Evolutionary conservation across 2,888 invertebrate species (phyloP), one percentile per base, ranked within the genome.

Genomic region (Mermis nigrescens): DNA sequence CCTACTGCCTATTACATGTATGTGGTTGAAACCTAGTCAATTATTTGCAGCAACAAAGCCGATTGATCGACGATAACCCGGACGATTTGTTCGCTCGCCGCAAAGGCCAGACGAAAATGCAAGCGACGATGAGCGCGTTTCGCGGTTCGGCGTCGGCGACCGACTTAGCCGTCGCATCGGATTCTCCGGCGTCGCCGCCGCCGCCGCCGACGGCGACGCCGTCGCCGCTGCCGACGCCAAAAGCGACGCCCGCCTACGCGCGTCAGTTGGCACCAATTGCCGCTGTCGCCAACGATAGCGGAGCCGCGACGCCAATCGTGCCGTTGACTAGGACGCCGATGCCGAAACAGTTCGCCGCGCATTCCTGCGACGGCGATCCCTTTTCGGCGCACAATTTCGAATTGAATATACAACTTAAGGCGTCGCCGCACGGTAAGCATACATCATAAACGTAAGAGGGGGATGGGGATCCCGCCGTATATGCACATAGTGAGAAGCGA

Each of bases 331-430:
- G 12, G 19, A 15, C 38, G 38, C 38, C 19, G 19, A 38, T 12
- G 19, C 38, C 38, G 38, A 15, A n/a, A n/a, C n/a, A n/a, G n/a
- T 19, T 38, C 38, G 38, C 38, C 38, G 38, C 38, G 38, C 38
- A 7, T 38, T 12, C 38, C 19, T 38, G 19, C 38, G 27, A 7
- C 12, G 22, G 79, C 61, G 80, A 80, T 67, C 72, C 81, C 65
- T 80, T 78, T 76, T 80, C 77, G 66, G 81, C 79, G 59, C 95
- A 95, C 73, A 88, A 95, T 76, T 94, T 95, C 76, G 94, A 95
- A 69, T 88, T 91, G 68, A 86, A 83, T 73, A 90, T 95, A 64
- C 91, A 94, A 73, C 68, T 77, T 15, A 22, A 31, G 26, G 32
- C 28, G 24, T 12, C 38, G 24, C 4, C 45, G 4, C 4, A 4